Evolutionary conservation across 2,797 vertebrate species (phyloP).

Genomic region (Huso huso): DNA sequence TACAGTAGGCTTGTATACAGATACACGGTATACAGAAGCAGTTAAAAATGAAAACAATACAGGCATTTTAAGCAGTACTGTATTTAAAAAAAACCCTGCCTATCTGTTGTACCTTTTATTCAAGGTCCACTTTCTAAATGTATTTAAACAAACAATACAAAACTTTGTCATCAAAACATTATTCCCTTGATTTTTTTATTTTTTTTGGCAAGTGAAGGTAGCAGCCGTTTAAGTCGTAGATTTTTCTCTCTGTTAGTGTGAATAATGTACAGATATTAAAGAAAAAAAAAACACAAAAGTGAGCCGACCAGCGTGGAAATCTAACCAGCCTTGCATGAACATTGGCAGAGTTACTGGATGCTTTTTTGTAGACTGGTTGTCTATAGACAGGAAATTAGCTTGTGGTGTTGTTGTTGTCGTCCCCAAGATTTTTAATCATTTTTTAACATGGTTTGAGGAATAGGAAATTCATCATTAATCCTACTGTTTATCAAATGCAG

Average conservation of each 20-base stretch:
- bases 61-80: no score
- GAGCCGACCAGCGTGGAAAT: constrained; percentile 55
- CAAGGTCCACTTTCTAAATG: no score
- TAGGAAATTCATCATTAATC: constrained; percentile 29
- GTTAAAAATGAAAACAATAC: no score
- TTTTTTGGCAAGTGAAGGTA: constrained; percentile 54
- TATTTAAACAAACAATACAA: no score
- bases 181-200: constrained; percentile 27
- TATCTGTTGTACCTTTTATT: no score
- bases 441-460: constrained; percentile 33
- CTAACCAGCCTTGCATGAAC: constrained; percentile 47
- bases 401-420: not conserved
- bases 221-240: constrained; percentile 43
- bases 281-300: constrained; percentile 42
- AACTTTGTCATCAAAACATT: no score
- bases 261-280: constrained; percentile 69
- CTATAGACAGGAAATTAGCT: constrained; percentile 24
- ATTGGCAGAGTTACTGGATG: constrained; percentile 54
- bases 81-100: no score
- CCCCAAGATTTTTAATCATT: constrained; percentile 28
- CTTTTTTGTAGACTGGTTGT: constrained; percentile 18
- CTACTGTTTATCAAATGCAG: constrained; percentile 37
- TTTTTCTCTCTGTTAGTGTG: constrained; percentile 49
- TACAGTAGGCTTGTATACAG: no score
- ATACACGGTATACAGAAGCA: no score